Evolutionary conservation across 2,888 invertebrate species (phyloP).

Genomic region (Dicycla oo): DNA sequence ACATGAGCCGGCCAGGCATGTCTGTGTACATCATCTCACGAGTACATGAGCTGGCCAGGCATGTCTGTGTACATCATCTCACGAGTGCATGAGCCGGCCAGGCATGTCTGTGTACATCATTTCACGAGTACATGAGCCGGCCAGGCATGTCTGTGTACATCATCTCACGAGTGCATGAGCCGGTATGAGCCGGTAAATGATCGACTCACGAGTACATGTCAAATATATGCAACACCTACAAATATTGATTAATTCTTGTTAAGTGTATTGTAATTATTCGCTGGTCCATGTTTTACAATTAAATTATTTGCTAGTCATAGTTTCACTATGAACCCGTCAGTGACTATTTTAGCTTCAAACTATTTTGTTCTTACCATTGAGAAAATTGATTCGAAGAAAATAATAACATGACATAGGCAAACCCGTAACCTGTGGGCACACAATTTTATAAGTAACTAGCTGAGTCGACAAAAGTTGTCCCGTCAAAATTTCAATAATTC

Average conservation of each 20-base stretch:
- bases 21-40: background rate
- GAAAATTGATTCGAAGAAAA: conserved; percentile 17
- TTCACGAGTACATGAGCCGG: too few species aligned
- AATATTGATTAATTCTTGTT: conserved; percentile 7
- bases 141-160: too few species aligned
- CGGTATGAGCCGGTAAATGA: background rate
- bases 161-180: too few species aligned
- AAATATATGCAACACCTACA: background rate
- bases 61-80: too few species aligned
- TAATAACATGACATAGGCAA: too few species aligned
- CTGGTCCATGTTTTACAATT: background rate
- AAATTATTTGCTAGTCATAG: conserved; percentile 9
- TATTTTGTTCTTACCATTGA: conserved; percentile 1
- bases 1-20: conserved; percentile 15
- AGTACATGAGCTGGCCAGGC: too few species aligned
- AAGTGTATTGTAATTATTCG: conserved; percentile 13
- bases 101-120: too few species aligned
- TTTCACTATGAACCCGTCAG: background rate
- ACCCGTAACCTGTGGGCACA: too few species aligned
- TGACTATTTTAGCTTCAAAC: conserved; percentile 1
- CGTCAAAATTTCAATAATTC: too few species aligned
- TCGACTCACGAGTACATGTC: background rate
- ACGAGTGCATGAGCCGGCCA: too few species aligned
- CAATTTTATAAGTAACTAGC: too few species aligned
- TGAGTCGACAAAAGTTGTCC: too few species aligned